Evolutionary conservation across 2,888 invertebrate genomes (phyloP), one percentile per base, ranked within the genome.

Genomic region (Temnothorax unifasciatus): DNA sequence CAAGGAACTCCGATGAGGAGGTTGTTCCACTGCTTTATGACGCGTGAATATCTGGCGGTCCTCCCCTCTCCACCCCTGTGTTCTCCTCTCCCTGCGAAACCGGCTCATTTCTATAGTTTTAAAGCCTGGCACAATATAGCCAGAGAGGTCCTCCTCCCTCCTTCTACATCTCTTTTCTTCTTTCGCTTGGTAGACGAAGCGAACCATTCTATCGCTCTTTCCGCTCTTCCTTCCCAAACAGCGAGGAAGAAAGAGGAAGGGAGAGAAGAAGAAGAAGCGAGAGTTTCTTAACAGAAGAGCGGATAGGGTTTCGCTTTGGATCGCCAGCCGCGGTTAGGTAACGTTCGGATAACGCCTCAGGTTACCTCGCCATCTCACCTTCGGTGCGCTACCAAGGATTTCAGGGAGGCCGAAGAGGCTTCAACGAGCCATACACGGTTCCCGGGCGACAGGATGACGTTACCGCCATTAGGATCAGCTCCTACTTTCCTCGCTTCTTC

Each of bases 351-450:
- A 91, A 92, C 92, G 93, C 92, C 90, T 93, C 93, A 87, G 92
- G 93, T 93, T 93, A 93, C 93, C 90, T 89, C 87, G 64, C 84
- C 89, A 86, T 91, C 90, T 92, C 91, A 90, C 92, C 90, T 91
- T 89, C 91, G 90, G 88, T 90, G 90, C 88, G 92, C 93, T 93
- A 91, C 92, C 92, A 91, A 92, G 92, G 93, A 92, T 93, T 93
- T 93, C 90, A 90, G 88, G 89, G 86, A 87, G 87, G 88, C 86
- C 90, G 74, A 87, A 73, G 84, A 83, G 84, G 89, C 86, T 88
- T 90, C 86, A 87, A 91, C 88, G 89, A 90, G 88, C 90, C 90
- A 87, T 88, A 88, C 87, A 90, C 85, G 87, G 86, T 91, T 89
- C 86, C 86, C 87, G 87, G 86, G 85, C 91, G 92, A 92, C 92